A percentile compares a stretch with the other conserved stretches of the same genome.
Evolutionary conservation across 2,888 invertebrate genomes (phyloP).

Genomic region (Gasteruption jaculator): DNA sequence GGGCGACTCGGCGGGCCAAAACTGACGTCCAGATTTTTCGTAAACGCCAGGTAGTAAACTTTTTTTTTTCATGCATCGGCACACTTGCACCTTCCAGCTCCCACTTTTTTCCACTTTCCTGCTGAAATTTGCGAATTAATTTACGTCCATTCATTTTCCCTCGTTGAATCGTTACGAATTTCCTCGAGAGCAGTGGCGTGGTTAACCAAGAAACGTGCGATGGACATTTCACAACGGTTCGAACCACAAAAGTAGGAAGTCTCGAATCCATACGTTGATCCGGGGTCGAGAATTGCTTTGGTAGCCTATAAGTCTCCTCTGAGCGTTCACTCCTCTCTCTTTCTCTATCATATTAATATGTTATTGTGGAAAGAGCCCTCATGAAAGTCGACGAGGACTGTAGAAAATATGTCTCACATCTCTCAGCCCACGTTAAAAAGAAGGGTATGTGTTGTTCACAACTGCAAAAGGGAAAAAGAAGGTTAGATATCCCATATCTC

Average conservation of each 20-base stretch:
- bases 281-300: constrained; percentile 36
- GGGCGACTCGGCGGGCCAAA: no score
- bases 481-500: constrained; percentile 18
- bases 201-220: constrained; percentile 37
- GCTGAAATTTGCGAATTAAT: no score
- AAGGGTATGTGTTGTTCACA: constrained; percentile 18
- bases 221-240: constrained; percentile 45
- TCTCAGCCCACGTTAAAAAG: constrained; percentile 26
- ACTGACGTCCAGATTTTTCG: no score
- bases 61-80: no score
- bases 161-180: constrained; percentile 29
- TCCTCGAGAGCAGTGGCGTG: constrained; percentile 25
- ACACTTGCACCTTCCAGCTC: no score
- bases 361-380: constrained; percentile 51
- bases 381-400: constrained; percentile 51
- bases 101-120: no score
- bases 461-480: constrained; percentile 9
- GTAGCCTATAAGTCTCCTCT: constrained; percentile 40
- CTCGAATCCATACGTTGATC: constrained; percentile 33
- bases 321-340: no score
- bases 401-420: constrained; percentile 47
- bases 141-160: no score
- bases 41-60: no score
- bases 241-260: constrained; percentile 27
- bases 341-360: constrained; percentile 53